Percentiles rank a stretch among this genome's conserved stretches.
Conservation (phyloP, 2,797 vertebrate genomes). For the Epinephelus awoara region DNA sequence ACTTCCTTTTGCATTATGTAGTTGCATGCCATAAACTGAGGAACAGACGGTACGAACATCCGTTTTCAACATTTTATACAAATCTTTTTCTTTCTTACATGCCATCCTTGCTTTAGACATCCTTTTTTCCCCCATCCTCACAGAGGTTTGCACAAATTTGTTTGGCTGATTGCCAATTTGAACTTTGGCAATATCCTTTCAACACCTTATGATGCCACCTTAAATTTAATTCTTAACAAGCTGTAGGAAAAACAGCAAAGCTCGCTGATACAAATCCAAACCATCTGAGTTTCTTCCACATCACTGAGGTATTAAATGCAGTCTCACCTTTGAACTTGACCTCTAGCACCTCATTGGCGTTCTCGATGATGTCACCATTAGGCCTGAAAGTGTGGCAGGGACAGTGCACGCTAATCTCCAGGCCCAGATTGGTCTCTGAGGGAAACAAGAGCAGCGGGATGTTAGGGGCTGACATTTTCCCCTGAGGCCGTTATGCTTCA, state of each 20-base stretch:
- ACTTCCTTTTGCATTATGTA: background rate
- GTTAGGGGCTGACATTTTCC: slow-evolving; percentile 47
- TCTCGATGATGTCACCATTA: slow-evolving; percentile 95
- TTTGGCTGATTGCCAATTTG: background rate
- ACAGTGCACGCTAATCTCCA: slow-evolving; percentile 98
- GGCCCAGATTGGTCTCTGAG: slow-evolving; percentile 94
- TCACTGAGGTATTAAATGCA: slow-evolving; percentile 5
- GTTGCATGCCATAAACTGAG: too few species aligned
- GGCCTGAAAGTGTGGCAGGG: slow-evolving; percentile 96
- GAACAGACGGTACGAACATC: too few species aligned
- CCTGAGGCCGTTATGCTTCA: slow-evolving; percentile 37
- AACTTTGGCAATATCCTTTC: background rate
- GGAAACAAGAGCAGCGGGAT: slow-evolving; percentile 62
- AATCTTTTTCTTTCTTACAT: too few species aligned
- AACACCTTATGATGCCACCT: background rate
- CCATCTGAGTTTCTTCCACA: background rate
- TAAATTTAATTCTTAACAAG: slow-evolving; percentile 1
- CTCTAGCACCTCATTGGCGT: slow-evolving; percentile 93
- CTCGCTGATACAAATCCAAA: slow-evolving; percentile 9
- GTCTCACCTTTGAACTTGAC: slow-evolving; percentile 96
- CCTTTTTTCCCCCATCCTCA: background rate
- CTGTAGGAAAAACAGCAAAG: slow-evolving; percentile 20
- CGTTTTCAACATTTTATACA: too few species aligned
- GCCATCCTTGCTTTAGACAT: too few species aligned
- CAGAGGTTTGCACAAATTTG: background rate